Base-by-base conservation (phyloP, 92 coral and sea anemone species). In the Zoanthus solanderi region DNA sequence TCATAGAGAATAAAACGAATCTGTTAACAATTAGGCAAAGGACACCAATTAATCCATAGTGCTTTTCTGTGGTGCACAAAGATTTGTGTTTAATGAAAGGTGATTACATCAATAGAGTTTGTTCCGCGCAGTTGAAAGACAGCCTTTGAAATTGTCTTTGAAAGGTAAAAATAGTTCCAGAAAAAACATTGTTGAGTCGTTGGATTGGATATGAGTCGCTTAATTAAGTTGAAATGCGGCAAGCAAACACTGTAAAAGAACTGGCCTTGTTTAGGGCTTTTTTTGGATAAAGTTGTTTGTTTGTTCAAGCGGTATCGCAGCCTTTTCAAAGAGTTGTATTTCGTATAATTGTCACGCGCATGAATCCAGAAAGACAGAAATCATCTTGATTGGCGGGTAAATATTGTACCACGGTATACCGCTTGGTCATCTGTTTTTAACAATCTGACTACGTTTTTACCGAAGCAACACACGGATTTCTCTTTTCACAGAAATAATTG, bases 191-290 rank as follows among this genome's bases (percentile, higher is more conserved):
- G 6, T 57, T 28, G 63, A 28, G 23, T 46, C 44, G 45, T 23
- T 11, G 13, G 85, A 81, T 81, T 81, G 63, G 75, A 8, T 63
- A 5, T 63, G 76, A 66, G 56, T 81, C 44, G 37, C 63, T 81
- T 66, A 81, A 81, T 65, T 65, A 81, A 44, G 65, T 81, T 46
- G 85, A 81, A 81, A 81, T 47, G 85, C 46, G 46, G 85, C 46
- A 63, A 66, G 75, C 85, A 66, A 81, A 67, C 44, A 81, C 85
- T 46, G 58, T 30, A 44, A 50, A 50, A 71, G 47, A 66, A 81
- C 85, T 66, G 47, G 18, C 45, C n/a, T 66, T 65, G 61, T 66
- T 81, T 61, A n/a, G 71, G 4, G 85, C 75, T 75, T 66, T 81
- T 28, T 77, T 65, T 81, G 76, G 71, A 66, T 44, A 47, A 81